Evolutionary conservation across 2,113 vertebrate genomes (phyloP), one percentile per base, ranked within the genome.

Genomic region (Nipponia nippon): DNA sequence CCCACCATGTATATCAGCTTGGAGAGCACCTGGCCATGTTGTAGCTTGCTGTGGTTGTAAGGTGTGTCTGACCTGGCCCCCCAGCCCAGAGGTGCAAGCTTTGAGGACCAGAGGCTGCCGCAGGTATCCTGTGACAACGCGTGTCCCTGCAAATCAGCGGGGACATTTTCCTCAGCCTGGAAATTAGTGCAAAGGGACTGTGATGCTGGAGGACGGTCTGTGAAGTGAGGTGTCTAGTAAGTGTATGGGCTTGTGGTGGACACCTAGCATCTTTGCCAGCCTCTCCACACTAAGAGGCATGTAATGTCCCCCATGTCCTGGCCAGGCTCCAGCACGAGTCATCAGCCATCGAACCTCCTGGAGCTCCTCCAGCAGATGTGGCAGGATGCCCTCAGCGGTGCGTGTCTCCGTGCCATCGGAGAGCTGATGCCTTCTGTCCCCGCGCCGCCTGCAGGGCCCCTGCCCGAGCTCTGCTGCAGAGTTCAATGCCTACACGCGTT

Each of bases 331-430:
- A 61, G 15, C 10, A 0, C 19, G 3, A 17, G 23, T 47, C 44
- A n/a, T 67, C 53, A 27, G 40, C 27, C 6, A 1, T 9, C 50
- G 42, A 73, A 71, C 75, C 9, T 86, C 63, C 44, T 1, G 1
- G 19, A 87, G 56, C 82, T 77, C 44, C 56, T 87, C 40, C 66
- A 72, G 52, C n/a, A 52, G 79, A 26, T 46, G 23, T 6, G 2
- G 5, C 4, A 2, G 70, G 55, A 36, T 79, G 52, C 21, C 11
- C 4, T 52, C 27, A 30, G 38, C 3, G 0, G 7, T 34, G 25
- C 0, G 0, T 44, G 32, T 59, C 67, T 77, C 50, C 5, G 1
- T 65, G 58, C 42, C 32, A 4, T 80, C 3, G 1, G 49, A 84
- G 73, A 46, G 25, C 16, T 49, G 58, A 36, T 44, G 22, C 63